Evolutionary conservation across 2,888 invertebrate genomes (phyloP).

Genomic region (Platycnemis pennipes): DNA sequence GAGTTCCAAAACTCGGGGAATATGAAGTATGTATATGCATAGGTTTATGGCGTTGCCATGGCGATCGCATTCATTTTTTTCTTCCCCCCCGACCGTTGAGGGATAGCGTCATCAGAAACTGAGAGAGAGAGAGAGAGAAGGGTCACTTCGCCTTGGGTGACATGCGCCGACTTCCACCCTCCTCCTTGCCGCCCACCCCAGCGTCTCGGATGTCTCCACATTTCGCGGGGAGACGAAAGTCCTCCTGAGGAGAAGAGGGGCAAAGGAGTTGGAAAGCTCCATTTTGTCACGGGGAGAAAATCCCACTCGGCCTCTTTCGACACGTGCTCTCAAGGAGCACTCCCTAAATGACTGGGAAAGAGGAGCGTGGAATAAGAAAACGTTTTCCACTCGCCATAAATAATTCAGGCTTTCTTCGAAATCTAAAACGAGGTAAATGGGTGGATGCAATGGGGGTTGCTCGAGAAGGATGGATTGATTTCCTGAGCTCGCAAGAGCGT

Average conservation of each 20-base stretch:
- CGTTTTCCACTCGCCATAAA: not conserved
- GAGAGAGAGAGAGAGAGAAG: conserved; percentile 50
- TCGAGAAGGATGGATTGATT: not conserved
- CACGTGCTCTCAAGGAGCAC: not conserved
- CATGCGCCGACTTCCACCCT: not conserved
- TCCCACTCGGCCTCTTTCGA: not conserved
- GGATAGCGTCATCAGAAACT: conserved; percentile 37
- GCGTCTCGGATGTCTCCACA: not conserved
- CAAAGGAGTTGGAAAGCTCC: not conserved
- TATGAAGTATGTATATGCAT: conserved; percentile 23
- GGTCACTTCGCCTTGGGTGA: conserved; percentile 40
- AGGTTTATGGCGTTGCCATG: conserved; percentile 24
- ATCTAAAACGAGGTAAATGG: not conserved
- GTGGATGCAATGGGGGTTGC: not conserved
- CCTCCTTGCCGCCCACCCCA: not conserved
- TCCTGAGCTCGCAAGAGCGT: not conserved
- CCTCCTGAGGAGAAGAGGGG: not conserved
- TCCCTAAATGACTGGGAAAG: not conserved
- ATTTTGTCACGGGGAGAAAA: not conserved
- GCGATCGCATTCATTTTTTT: not conserved
- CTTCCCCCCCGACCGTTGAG: conserved; percentile 22
- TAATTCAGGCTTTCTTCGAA: not conserved
- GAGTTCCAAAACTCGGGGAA: not conserved
- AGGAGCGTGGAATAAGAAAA: not conserved
- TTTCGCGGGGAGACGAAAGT: not conserved